Evolutionary conservation across 2,888 invertebrate species (phyloP).

Genomic region (Tribolium freemani): DNA sequence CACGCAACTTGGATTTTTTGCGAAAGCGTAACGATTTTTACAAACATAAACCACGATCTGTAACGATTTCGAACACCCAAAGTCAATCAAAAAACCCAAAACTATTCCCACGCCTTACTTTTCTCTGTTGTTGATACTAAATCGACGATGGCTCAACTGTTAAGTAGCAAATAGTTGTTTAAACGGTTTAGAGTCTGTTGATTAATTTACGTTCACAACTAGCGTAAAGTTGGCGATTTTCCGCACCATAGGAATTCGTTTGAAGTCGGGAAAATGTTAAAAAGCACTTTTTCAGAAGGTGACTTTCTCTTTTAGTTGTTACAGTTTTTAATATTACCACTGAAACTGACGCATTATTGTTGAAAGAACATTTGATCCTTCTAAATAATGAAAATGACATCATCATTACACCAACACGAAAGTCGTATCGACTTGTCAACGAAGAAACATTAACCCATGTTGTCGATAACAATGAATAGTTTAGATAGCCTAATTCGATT

Average conservation of each 20-base stretch:
- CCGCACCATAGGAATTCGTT: background rate
- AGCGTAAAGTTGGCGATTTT: conserved; percentile 9
- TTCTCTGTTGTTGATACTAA: conserved; percentile 14
- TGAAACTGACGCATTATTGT: no score
- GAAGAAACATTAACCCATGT: conserved; percentile 8
- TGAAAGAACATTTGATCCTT: background rate
- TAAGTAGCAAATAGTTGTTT: conserved; percentile 10
- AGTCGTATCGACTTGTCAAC: background rate
- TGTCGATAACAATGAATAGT: conserved; percentile 17
- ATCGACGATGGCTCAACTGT: conserved; percentile 1
- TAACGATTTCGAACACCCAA: background rate
- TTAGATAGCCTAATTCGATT: conserved; percentile 5
- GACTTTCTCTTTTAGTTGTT: background rate
- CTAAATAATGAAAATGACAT: background rate
- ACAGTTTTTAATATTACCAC: no score
- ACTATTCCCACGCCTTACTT: conserved; percentile 17
- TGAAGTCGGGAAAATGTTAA: background rate
- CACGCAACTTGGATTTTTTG: background rate
- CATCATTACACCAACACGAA: background rate
- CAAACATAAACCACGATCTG: background rate
- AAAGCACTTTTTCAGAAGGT: background rate
- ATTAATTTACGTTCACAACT: conserved; percentile 16
- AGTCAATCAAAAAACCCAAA: background rate
- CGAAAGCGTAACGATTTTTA: background rate
- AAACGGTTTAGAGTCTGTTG: conserved; percentile 13